These are phyloP conservation scores for Dicaeum eximium DNA, from an alignment of 2,113 vertebrate species.

Conservation along the genomic window DNA sequence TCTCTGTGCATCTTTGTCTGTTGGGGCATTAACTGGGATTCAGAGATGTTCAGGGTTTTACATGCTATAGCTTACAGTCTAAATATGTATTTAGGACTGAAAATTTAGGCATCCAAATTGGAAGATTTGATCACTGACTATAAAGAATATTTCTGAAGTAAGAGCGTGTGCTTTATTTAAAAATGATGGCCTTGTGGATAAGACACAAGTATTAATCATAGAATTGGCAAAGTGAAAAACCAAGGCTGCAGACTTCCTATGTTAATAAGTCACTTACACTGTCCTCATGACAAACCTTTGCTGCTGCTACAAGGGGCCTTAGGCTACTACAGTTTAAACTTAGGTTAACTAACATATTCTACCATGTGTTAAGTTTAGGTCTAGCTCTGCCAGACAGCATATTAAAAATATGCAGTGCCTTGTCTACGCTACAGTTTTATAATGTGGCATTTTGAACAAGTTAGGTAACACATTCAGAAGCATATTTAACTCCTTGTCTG, in stretches of 20 bases:
- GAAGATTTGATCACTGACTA: background rate
- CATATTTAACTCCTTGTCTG: background rate
- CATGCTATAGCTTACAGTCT: background rate
- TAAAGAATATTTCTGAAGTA: background rate
- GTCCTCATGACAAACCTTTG: conserved; percentile 38
- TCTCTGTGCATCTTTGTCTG: background rate
- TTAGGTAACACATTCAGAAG: conserved; percentile 41
- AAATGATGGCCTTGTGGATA: background rate
- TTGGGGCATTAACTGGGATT: background rate
- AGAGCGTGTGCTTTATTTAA: background rate
- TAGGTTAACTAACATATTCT: background rate
- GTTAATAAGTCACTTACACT: conserved; percentile 14
- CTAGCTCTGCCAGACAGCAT: conserved; percentile 16
- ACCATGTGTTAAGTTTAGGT: background rate
- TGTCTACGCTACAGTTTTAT: background rate
- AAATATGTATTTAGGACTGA: background rate
- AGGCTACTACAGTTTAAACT: conserved; percentile 37
- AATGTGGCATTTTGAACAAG: conserved; percentile 24
- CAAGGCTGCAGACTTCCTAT: conserved; percentile 17
- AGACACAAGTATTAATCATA: conserved; percentile 14
- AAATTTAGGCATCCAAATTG: background rate
- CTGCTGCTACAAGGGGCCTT: conserved; percentile 1
- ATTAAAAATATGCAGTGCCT: background rate
- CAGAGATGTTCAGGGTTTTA: background rate
- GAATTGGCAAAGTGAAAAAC: conserved; percentile 10